These are phyloP conservation scores for Octonoba sinensis DNA, from an alignment of 2,888 invertebrate genomes.

Conservation along the genomic window DNA sequence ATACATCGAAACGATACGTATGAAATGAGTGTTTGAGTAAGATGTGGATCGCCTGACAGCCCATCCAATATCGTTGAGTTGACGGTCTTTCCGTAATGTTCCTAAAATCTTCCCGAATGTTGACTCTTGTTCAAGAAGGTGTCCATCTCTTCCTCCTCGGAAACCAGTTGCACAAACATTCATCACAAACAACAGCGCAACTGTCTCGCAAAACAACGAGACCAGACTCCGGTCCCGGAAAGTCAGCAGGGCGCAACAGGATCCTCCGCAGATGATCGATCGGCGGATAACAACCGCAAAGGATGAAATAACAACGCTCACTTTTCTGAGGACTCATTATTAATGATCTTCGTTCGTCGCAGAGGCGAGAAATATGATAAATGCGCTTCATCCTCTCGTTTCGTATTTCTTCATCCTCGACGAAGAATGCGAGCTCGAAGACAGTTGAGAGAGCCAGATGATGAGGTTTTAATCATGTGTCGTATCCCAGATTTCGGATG, in stretches of 20 bases:
- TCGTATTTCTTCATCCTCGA: constrained; percentile 18
- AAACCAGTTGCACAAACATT: constrained; percentile 12
- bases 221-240: constrained; percentile 16
- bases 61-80: too few relatives aligned
- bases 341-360: constrained; percentile 28
- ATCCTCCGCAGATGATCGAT: constrained; percentile 26
- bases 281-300: constrained; percentile 41
- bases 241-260: constrained; percentile 8
- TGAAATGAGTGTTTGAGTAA: too few relatives aligned
- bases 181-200: constrained; percentile 16
- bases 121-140: too few relatives aligned
- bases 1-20: too few relatives aligned
- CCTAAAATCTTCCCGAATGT: background rate
- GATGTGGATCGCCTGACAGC: too few relatives aligned
- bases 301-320: constrained; percentile 56
- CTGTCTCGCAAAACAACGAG: background rate
- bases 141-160: background rate
- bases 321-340: constrained; percentile 28
- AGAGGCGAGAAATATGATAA: constrained; percentile 45
- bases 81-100: background rate
- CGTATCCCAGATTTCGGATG: constrained; percentile 17
- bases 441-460: too few relatives aligned
- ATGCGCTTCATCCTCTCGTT: constrained; percentile 25
- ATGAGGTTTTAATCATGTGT: constrained; percentile 43
- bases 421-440: too few relatives aligned